Evolutionary conservation across 2,888 invertebrate species (phyloP), one percentile per base, ranked within the genome.

Genomic region (Amblyteles armatorius): DNA sequence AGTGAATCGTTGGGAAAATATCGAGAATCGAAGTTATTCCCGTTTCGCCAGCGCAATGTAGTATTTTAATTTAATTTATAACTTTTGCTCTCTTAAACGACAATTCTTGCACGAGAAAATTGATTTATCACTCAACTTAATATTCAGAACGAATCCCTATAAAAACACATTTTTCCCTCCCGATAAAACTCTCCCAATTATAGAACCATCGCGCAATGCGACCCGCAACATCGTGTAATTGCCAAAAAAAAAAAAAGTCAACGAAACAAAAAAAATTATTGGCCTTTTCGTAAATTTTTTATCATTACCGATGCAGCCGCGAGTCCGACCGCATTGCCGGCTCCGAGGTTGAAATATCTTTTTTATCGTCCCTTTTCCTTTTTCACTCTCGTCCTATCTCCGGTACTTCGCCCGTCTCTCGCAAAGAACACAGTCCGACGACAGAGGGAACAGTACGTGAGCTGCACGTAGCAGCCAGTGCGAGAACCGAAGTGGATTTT

Each of bases 401-500:
- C 67, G 55, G 33, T 52, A 26, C 55, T 68, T 67, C 29, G 29
- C 36, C 52, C 26, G 68, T 69, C 71, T 55, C 36, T 33, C 19
- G 71, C 71, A 55, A 71, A 33, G 40, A 44, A 69, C 44, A 69
- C 6, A 33, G 60, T 48, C 63, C 71, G 63, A 60, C 57, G 55
- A 71, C 19, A 36, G n/a, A 55, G 19, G 26, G 19, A 71, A 36
- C 19, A 52, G 71, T 71, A 40, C 57, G 60, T 71, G 76, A 69
- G 50, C 44, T 16, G 40, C 26, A 3, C 50, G 55, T 52, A 44
- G 71, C 29, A 68, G 48, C 13, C 36, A 71, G 63, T 19, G 48
- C 40, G 40, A 74, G 26, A 60, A 44, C 26, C 63, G 36, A 65
- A 82, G 69, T 82, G 73, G 55, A 80, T 73, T 80, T 80, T 68